phyloP scores from a whole-genome alignment of 2,888 invertebrate species.

The Pseudanteris insignis region DNA sequence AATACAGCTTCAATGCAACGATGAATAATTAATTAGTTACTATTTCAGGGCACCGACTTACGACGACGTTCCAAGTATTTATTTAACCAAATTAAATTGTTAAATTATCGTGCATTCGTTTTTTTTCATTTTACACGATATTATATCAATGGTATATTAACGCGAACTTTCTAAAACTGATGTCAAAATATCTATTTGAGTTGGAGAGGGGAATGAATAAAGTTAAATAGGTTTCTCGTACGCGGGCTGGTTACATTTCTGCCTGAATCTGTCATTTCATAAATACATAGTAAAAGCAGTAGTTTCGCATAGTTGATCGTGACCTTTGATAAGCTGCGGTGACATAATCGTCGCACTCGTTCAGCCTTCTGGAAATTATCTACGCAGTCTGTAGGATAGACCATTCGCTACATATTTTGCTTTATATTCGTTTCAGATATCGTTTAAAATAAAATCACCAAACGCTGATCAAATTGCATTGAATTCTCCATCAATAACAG shows the following conservation, averaged over 20 bases:
- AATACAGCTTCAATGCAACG: constrained; percentile 2
- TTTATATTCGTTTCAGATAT: constrained; percentile 4
- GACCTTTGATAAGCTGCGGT: constrained; percentile 24
- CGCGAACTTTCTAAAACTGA: no score
- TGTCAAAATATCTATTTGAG: no score
- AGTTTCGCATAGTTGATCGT: constrained; percentile 30
- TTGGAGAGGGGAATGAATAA: not conserved
- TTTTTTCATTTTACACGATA: no score
- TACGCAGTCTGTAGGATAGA: constrained; percentile 14
- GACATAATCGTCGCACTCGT: constrained; percentile 22
- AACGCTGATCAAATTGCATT: no score
- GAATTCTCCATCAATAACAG: no score
- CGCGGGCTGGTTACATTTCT: constrained; percentile 1
- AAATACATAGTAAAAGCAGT: constrained; percentile 26
- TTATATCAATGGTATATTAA: no score
- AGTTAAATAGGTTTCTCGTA: constrained; percentile 5
- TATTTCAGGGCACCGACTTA: no score
- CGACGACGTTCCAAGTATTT: no score
- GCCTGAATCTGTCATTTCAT: constrained; percentile 8
- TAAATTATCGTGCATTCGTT: no score
- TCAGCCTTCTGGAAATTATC: constrained; percentile 19
- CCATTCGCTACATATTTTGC: constrained; percentile 2
- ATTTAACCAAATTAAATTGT: no score
- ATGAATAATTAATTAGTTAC: constrained; percentile 7
- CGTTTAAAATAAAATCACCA: no score